Conservation (phyloP, 2,113 vertebrate species). For the Gasterosteus aculeatus region DNA sequence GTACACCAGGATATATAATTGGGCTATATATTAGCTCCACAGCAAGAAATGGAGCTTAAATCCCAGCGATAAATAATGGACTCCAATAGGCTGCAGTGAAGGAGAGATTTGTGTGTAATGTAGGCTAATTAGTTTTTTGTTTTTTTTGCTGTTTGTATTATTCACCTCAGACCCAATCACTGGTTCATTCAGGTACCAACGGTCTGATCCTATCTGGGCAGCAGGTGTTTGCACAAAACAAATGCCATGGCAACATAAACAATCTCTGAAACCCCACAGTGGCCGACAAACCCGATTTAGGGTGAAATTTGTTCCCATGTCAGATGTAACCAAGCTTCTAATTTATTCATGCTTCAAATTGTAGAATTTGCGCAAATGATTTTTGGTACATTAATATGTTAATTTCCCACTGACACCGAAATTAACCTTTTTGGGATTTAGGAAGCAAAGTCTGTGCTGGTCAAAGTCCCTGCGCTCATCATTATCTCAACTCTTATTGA, state of each 20-base stretch:
- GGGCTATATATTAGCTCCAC: not conserved
- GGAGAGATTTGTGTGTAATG: slow-evolving; percentile 40
- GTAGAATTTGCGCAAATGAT: slow-evolving; percentile 4
- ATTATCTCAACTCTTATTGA: too few species aligned
- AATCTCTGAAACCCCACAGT: slow-evolving; percentile 9
- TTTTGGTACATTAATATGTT: too few species aligned
- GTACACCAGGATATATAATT: not conserved
- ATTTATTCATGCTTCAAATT: slow-evolving; percentile 10
- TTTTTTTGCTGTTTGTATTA: not conserved
- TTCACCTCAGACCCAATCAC: not conserved
- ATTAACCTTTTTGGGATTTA: not conserved
- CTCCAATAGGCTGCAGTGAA: slow-evolving; percentile 6
- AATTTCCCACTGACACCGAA: too few species aligned
- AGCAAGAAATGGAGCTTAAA: slow-evolving; percentile 11
- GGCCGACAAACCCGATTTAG: not conserved
- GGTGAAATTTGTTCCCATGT: not conserved
- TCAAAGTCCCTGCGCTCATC: too few species aligned
- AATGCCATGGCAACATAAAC: slow-evolving; percentile 1
- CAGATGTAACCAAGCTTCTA: not conserved
- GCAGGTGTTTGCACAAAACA: slow-evolving; percentile 46
- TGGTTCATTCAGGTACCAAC: slow-evolving; percentile 29
- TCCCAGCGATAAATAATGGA: not conserved
- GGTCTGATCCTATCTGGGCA: not conserved
- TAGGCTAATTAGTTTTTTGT: slow-evolving; percentile 23
- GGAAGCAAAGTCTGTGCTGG: not conserved